Base-by-base conservation (phyloP, 2,888 invertebrate species). In the Cryptosula pallasiana region DNA sequence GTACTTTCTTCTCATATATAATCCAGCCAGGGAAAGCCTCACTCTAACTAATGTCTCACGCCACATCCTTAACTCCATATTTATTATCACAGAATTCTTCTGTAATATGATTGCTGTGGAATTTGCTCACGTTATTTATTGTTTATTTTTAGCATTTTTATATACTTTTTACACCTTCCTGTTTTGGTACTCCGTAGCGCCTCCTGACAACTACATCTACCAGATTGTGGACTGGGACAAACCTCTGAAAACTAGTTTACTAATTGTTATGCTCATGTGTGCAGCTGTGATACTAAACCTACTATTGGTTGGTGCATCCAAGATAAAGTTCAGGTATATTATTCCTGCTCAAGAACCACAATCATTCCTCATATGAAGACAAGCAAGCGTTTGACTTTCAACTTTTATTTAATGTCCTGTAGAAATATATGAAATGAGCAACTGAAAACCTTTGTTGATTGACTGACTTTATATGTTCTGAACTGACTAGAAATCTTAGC, bases 181-280 rank as follows among this genome's bases (percentile, higher is more conserved):
- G 32, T 63, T 63, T 32, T 63, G 32, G 32, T 63, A 63, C 32
- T 29, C 32, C 9, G 25, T 9, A 32, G 27, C 29, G 13, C 29
- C 63, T 2, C 63, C 63, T 29, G 63, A 63, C 5, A 63, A 63
- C n/a, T 63, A 63, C 32, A 63, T 63, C 2, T 63, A 63, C 27
- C 25, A 63, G 32, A 32, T 63, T 63, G 63, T 63, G 2, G 27
- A 63, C n/a, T 63, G 63, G 63, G 63, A 34, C 16, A 5, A 63
- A 5, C 63, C 63, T 13, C 2, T 25, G 32, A 63, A 63, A 32
- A 63, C 63, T 32, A 5, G 27, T 32, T 3, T 32, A 63, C 63
- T 63, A 13, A 27, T 63, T 13, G 29, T 27, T 29, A 13, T 63
- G 13, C 32, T 63, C 9, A 63, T 63, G 27, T 13, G 20, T 25